These are phyloP conservation scores for Chesias legatella DNA, from an alignment of 2,888 invertebrate genomes.

Conservation along the genomic window DNA sequence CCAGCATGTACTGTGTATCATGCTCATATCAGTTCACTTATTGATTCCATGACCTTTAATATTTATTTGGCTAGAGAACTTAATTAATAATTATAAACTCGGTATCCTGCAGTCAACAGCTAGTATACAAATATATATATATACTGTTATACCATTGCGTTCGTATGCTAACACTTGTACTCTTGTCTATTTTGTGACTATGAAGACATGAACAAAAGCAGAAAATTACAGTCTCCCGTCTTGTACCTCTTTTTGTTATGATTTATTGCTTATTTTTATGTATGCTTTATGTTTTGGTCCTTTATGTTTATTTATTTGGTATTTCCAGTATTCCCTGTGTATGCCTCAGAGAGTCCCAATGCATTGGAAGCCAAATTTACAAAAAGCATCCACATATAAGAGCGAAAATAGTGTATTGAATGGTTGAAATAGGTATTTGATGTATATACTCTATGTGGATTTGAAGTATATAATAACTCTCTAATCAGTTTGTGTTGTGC, in stretches of 20 bases:
- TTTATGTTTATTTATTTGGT: conserved; percentile 51
- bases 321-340: conserved; percentile 79
- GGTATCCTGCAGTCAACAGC: conserved; percentile 5
- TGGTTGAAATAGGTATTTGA: conserved; percentile 72
- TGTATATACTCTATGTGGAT: conserved; percentile 41
- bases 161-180: conserved; percentile 14
- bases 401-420: conserved; percentile 81
- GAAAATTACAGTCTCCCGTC: conserved; percentile 5
- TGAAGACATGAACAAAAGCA: conserved; percentile 8
- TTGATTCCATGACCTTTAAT: conserved; percentile 13
- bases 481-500: conserved; percentile 41
- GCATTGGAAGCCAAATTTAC: conserved; percentile 80
- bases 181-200: conserved; percentile 5
- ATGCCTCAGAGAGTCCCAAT: conserved; percentile 80
- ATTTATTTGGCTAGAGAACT: conserved; percentile 18
- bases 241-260: conserved; percentile 3
- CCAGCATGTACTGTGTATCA: conserved; percentile 63
- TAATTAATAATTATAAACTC: conserved; percentile 1
- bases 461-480: conserved; percentile 27
- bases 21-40: conserved; percentile 16
- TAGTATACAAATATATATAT: conserved; percentile 4
- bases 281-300: conserved; percentile 40
- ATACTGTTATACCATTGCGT: background rate
- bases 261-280: conserved; percentile 28
- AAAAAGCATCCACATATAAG: conserved; percentile 79